Evolutionary conservation across 2,113 vertebrate species (phyloP).

Genomic region (Mobula birostris): DNA sequence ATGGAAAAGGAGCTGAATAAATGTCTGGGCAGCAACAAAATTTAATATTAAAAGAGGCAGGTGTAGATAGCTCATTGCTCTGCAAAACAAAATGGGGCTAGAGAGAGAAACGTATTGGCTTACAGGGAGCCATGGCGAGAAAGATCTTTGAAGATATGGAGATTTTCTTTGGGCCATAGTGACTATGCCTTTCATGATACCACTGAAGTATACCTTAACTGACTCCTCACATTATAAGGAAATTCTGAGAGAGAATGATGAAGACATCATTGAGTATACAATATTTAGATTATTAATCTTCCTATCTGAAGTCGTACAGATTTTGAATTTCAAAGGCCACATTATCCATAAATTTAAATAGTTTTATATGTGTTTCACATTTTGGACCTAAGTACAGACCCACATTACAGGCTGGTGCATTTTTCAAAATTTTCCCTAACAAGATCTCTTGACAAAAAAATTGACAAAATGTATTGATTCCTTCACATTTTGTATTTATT

Average conservation of each 20-base stretch:
- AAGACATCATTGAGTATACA: neutral
- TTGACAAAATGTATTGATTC: too few species aligned
- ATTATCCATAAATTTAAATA: neutral
- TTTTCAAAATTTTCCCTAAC: too few species aligned
- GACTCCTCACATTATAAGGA: neutral
- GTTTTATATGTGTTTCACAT: too few species aligned
- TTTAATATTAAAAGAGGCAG: neutral
- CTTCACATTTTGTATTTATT: too few species aligned
- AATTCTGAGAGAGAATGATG: neutral
- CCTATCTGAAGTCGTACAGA: neutral
- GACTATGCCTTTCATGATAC: neutral
- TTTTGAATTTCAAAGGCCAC: neutral
- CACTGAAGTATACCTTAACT: neutral
- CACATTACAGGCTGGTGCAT: too few species aligned
- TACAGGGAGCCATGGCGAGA: neutral
- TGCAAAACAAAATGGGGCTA: neutral
- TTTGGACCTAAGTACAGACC: too few species aligned
- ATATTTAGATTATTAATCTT: neutral
- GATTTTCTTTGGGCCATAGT: neutral
- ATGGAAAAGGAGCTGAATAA: neutral
- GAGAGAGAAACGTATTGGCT: neutral
- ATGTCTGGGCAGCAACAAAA: neutral
- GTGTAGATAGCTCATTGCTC: neutral
- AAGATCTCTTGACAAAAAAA: too few species aligned
- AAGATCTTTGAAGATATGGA: neutral